These are phyloP conservation scores for Caenorhabditis uteleia DNA, from an alignment of 2,888 invertebrate genomes.

Conservation along the genomic window DNA sequence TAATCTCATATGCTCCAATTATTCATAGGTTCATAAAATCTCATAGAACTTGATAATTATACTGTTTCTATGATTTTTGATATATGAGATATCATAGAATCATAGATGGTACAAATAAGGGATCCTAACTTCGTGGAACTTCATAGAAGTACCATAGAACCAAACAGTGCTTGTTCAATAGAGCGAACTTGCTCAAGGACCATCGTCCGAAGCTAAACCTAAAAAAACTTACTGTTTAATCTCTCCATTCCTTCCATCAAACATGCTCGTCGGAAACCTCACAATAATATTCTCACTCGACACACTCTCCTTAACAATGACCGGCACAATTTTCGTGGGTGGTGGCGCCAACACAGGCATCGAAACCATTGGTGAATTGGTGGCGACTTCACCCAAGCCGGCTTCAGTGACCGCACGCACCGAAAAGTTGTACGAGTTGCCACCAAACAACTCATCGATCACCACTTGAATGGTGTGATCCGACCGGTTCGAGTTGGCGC, in stretches of 20 bases:
- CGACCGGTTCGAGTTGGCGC: conserved; percentile 35
- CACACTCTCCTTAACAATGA: conserved; percentile 40
- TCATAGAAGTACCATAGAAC: no score
- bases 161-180: no score
- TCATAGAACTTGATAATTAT: no score
- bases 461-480: conserved; percentile 54
- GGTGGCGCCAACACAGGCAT: conserved; percentile 67
- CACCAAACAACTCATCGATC: conserved; percentile 63
- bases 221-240: conserved; percentile 45
- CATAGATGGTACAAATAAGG: no score
- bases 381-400: conserved; percentile 57
- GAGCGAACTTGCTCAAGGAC: no score
- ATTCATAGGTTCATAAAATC: no score
- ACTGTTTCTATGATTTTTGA: no score
- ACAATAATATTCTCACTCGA: conserved; percentile 35
- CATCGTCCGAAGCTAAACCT: no score
- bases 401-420: conserved; percentile 66
- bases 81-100: no score
- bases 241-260: conserved; percentile 51
- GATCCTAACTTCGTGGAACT: no score
- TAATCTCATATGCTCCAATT: no score
- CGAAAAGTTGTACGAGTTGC: conserved; percentile 43
- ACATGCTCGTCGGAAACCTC: conserved; percentile 40
- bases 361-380: conserved; percentile 36
- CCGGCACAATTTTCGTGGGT: conserved; percentile 43